Evolutionary conservation across 2,113 vertebrate species (phyloP).

Genomic region (Galemys pyrenaicus): DNA sequence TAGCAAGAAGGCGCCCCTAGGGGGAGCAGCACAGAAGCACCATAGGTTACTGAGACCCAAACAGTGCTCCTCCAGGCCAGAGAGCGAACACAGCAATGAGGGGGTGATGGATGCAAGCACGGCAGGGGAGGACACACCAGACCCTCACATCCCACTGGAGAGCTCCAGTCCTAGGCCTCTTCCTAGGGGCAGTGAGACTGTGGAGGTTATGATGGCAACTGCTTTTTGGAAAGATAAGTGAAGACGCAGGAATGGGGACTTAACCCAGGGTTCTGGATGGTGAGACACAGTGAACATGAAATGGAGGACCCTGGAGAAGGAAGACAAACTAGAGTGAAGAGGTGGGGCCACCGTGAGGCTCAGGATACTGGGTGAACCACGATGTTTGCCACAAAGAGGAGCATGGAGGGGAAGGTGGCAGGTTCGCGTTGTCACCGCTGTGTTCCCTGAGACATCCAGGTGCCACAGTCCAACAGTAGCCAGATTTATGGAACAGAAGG

Average conservation of each 20-base stretch:
- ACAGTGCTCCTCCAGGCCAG: no score
- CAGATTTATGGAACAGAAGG: background rate
- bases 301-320: background rate
- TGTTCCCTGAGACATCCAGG: background rate
- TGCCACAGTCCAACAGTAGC: background rate
- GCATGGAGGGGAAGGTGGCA: background rate
- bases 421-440: no score
- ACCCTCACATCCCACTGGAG: background rate
- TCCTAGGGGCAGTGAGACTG: background rate
- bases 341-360: background rate
- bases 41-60: background rate
- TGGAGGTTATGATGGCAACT: background rate
- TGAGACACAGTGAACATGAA: no score
- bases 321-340: background rate
- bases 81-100: background rate
- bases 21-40: fast-evolving
- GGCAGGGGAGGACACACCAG: fast-evolving
- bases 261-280: background rate
- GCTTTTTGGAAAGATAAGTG: background rate
- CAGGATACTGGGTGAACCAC: background rate
- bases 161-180: background rate
- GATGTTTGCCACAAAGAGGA: background rate
- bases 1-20: background rate
- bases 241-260: background rate
- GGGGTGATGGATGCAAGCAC: background rate